Evolutionary conservation across 2,888 invertebrate genomes (phyloP).

Genomic region (Subacronicta megacephala): DNA sequence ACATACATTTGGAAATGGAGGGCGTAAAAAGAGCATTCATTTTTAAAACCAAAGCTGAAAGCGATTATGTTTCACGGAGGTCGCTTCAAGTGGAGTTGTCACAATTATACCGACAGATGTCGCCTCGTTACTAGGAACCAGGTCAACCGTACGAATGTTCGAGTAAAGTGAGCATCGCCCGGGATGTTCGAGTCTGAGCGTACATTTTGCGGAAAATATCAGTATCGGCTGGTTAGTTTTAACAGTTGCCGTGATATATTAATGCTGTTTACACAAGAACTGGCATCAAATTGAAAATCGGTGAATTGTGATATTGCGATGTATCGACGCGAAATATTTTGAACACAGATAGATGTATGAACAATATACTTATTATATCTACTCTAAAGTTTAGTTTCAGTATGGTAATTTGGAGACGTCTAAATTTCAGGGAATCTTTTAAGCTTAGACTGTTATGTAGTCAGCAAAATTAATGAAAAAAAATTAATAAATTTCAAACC

Average conservation of each 20-base stretch:
- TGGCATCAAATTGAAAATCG: neutral
- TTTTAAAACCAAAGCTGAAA: slow-evolving; percentile 27
- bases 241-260: neutral
- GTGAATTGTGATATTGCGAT: no score
- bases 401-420: no score
- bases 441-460: no score
- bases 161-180: slow-evolving; percentile 27
- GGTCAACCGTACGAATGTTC: slow-evolving; percentile 43
- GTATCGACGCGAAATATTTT: no score
- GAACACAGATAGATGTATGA: no score
- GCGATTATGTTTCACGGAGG: slow-evolving; percentile 33
- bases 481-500: no score
- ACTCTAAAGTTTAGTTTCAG: no score
- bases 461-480: no score
- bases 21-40: slow-evolving; percentile 25
- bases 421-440: no score
- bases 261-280: neutral
- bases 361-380: no score
- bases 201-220: slow-evolving; percentile 17
- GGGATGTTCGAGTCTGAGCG: slow-evolving; percentile 22
- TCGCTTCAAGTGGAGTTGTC: slow-evolving; percentile 45
- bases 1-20: neutral
- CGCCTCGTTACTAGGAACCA: slow-evolving; percentile 49
- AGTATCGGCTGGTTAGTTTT: slow-evolving; percentile 12
- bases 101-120: slow-evolving; percentile 55